A percentile compares a stretch with the other conserved stretches of the same genome.
phyloP scores from a whole-genome alignment of 2,888 invertebrate genomes.

The Trichopria drosophilae region DNA sequence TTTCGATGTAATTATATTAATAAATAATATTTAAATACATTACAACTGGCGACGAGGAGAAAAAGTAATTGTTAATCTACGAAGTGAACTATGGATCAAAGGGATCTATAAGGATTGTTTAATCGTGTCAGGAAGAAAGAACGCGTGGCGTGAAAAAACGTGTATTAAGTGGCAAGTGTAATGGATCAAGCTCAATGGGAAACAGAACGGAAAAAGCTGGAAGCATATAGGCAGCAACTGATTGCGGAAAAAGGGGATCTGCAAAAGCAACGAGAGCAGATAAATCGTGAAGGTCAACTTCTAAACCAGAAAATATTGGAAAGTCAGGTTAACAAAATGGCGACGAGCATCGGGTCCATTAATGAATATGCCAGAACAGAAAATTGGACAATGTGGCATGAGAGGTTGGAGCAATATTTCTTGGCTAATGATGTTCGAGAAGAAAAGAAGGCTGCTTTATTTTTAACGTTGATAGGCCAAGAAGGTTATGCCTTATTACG shows the following conservation, averaged over 20 bases:
- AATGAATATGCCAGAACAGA: constrained; percentile 16
- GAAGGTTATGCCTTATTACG: constrained; percentile 25
- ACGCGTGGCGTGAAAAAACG: no score
- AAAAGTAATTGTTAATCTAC: no score
- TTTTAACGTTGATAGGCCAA: constrained; percentile 22
- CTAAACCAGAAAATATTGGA: background rate
- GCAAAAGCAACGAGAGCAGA: background rate
- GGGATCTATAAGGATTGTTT: no score
- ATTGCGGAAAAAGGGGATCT: background rate
- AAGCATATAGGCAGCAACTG: no score
- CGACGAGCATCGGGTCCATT: constrained; percentile 12
- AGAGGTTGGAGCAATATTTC: constrained; percentile 28
- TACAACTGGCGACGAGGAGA: constrained; percentile 1
- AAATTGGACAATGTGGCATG: constrained; percentile 23
- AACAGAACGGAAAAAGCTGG: no score
- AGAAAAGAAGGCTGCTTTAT: constrained; percentile 16
- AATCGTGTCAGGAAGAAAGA: no score
- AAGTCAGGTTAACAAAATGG: no score
- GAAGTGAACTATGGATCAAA: no score
- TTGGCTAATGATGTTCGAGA: constrained; percentile 21
- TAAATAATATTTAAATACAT: background rate
- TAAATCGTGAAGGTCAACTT: background rate
- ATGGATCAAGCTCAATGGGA: no score
- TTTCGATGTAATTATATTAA: no score
- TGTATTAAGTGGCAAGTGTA: no score